Conservation (phyloP, 2,113 vertebrate genomes). For the Gallinago media region DNA sequence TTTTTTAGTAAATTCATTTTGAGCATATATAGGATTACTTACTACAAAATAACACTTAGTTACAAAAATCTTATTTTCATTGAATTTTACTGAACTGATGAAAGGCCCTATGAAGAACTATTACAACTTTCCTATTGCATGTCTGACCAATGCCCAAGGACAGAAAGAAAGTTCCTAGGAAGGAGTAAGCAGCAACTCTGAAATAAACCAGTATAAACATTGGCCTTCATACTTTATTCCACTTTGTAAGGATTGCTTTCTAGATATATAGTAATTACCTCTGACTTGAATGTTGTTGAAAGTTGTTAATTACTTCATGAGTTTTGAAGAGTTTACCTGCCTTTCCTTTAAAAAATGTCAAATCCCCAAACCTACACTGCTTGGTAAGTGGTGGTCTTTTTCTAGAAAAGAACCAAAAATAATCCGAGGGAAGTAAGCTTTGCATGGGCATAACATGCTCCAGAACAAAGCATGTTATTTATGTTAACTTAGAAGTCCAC, state of each 20-base stretch:
- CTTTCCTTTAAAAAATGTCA: neutral
- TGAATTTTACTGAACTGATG: neutral
- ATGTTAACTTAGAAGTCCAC: too few species aligned
- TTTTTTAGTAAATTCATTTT: neutral
- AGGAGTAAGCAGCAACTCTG: neutral
- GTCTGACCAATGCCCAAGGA: neutral
- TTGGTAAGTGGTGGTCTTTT: neutral
- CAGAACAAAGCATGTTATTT: too few species aligned
- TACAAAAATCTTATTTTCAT: neutral
- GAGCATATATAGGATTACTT: neutral
- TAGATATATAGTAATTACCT: neutral
- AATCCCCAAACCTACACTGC: neutral
- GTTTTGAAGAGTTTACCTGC: neutral
- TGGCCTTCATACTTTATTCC: neutral
- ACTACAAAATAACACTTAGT: conserved; percentile 18
- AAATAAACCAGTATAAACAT: neutral
- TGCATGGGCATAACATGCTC: too few species aligned
- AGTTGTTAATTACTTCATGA: conserved; percentile 44
- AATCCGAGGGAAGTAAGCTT: too few species aligned
- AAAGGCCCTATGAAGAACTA: neutral
- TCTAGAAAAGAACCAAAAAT: neutral
- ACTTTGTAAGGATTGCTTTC: neutral
- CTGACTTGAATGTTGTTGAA: conserved; percentile 10
- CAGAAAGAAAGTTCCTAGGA: neutral
- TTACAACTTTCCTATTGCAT: neutral